These are phyloP conservation scores for Myiothlypis coronata DNA, from an alignment of 2,797 vertebrate species.

Conservation along the genomic window DNA sequence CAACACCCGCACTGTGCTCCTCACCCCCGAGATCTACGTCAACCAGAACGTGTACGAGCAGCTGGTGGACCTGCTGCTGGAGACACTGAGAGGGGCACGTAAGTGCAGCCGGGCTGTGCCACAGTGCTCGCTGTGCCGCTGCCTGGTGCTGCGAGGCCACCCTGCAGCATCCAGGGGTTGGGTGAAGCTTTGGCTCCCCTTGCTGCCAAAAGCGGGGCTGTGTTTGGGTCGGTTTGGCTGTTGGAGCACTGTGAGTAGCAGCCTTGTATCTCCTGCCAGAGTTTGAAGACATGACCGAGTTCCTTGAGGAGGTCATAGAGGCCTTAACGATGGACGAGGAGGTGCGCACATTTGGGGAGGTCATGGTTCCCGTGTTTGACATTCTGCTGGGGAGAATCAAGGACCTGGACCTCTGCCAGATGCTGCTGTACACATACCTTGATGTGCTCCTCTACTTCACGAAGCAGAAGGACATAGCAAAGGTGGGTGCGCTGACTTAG, in stretches of 20 bases:
- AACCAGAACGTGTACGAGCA: constrained; percentile 92
- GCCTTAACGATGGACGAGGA: constrained; percentile 88
- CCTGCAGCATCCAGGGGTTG: accelerated
- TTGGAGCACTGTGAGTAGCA: accelerated
- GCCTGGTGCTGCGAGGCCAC: accelerated
- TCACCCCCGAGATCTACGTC: constrained; percentile 95
- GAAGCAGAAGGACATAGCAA: constrained; percentile 89
- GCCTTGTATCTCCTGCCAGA: constrained; percentile 68
- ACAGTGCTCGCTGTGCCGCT: accelerated
- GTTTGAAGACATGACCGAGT: constrained; percentile 88
- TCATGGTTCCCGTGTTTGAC: constrained; percentile 91
- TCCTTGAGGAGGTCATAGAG: constrained; percentile 89
- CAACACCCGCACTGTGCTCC: constrained; percentile 87
- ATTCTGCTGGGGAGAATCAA: constrained; percentile 86
- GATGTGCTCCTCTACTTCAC: constrained; percentile 94
- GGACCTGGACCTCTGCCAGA: constrained; percentile 93
- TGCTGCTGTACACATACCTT: constrained; percentile 87
- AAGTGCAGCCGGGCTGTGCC: neutral
- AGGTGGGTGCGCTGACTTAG: constrained; percentile 70
- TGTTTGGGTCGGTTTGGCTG: accelerated
- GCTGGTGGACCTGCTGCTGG: constrained; percentile 91
- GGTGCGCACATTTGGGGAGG: constrained; percentile 91
- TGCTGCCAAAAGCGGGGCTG: accelerated
- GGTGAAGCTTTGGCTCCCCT: neutral
- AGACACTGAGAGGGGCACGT: constrained; percentile 85